A percentile compares a stretch with the other conserved stretches of the same genome.
Evolutionary conservation across 2,888 invertebrate genomes (phyloP).

Genomic region (Agrochola litura): DNA sequence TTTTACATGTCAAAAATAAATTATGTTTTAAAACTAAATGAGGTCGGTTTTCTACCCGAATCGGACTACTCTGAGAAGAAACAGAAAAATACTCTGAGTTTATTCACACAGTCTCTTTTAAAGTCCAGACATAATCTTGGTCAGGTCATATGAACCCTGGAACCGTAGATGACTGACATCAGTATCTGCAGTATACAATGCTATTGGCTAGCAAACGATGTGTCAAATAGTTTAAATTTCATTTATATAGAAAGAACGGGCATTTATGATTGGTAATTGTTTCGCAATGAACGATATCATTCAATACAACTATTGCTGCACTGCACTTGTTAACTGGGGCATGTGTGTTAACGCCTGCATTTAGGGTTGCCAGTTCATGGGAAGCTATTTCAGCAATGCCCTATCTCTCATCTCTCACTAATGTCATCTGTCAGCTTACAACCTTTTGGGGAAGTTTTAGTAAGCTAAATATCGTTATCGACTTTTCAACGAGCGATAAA

Average conservation of each 20-base stretch:
- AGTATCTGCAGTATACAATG: background rate
- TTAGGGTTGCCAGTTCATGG: slow-evolving; percentile 7
- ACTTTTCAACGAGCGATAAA: background rate
- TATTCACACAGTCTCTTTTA: no score
- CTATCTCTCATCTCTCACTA: no score
- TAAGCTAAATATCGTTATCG: background rate
- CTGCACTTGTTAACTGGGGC: slow-evolving; percentile 50
- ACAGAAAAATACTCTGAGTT: no score
- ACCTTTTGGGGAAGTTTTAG: background rate
- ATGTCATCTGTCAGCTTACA: no score
- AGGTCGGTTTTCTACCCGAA: no score
- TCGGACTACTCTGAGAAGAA: no score
- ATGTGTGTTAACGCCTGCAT: slow-evolving; percentile 18
- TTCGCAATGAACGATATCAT: slow-evolving; percentile 39
- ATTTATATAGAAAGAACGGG: slow-evolving; percentile 8
- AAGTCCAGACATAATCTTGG: no score
- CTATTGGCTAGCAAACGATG: slow-evolving; percentile 4
- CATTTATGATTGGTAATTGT: slow-evolving; percentile 37
- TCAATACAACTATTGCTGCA: slow-evolving; percentile 46
- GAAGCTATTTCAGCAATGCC: no score
- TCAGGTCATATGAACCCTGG: no score
- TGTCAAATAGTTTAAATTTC: slow-evolving; percentile 19
- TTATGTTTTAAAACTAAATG: no score
- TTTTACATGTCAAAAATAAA: no score
- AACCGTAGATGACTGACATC: background rate